Base-by-base conservation (phyloP, 2,888 invertebrate genomes). In the Heliconius ethilla region DNA sequence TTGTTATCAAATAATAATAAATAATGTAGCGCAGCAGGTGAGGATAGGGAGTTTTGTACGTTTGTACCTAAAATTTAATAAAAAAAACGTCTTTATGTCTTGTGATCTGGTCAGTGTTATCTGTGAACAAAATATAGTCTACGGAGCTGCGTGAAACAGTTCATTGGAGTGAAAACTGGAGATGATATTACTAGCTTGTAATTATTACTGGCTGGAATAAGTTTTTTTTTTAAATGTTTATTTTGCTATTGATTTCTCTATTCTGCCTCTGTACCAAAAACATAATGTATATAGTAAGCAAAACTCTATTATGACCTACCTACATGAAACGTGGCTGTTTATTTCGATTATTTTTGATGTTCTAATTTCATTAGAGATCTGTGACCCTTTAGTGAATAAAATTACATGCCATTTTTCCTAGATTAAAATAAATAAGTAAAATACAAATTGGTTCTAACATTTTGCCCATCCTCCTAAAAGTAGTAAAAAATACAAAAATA, bases 101-200 rank as follows among this genome's bases (percentile, higher is more conserved):
- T 91, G 92, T 92, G 93, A 93, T 90, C 89, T 89, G 93, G 94
- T 92, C 90, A 92, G 84, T 87, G 88, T 90, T 92, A 93, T 92
- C 92, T 91, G 88, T 89, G 86, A 87, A 92, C 92, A 93, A 91
- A 92, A 91, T 92, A 90, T 89, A 89, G 86, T 85, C 86, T 90
- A 87, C 87, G 84, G 87, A 86, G 86, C 88, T 90, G 89, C 93
- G 93, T 93, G 92, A 93, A 93, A 92, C 92, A 91, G 92, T 88
- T 87, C 83, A 83, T 82, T 81, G 80, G 77, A 33, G 79, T 84
- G 89, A 79, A n/a, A 78, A 9, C 79, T 80, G 82, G 89, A 90
- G 92, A 33, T 87, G 89, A 74, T 85, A 77, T 15, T 63, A 69
- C 67, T 25, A 4, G 6, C 13, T 25, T 25, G 22, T 0, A 1